Conservation (phyloP, 2,888 invertebrate genomes). For the Eurytoma californica region DNA sequence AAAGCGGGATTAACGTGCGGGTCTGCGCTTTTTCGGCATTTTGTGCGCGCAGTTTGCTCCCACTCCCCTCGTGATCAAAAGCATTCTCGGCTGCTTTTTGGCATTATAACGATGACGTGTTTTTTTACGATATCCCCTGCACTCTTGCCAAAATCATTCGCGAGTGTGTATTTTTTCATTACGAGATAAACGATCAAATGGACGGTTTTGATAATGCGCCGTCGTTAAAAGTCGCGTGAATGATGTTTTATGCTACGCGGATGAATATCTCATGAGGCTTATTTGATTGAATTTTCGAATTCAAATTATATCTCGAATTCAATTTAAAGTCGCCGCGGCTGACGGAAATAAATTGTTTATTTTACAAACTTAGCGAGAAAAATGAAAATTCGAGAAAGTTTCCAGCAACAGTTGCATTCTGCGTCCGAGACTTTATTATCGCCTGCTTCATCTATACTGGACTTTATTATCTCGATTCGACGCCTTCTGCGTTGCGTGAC, state of each 20-base stretch:
- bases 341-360: constrained; percentile 32
- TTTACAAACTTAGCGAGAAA: constrained; percentile 18
- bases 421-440: constrained; percentile 42
- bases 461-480: constrained; percentile 51
- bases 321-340: not conserved
- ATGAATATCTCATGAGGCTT: not conserved
- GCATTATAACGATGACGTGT: not conserved
- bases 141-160: constrained; percentile 5
- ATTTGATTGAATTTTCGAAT: constrained; percentile 17
- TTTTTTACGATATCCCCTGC: not conserved
- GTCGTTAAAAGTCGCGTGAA: constrained; percentile 5
- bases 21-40: not conserved
- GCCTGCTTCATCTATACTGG: constrained; percentile 40
- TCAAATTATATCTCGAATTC: not conserved
- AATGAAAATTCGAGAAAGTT: constrained; percentile 23
- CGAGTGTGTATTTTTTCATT: not conserved
- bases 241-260: not conserved
- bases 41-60: not conserved
- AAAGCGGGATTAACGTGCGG: constrained; percentile 1
- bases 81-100: constrained; percentile 5
- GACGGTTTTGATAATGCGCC: constrained; percentile 1
- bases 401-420: constrained; percentile 23
- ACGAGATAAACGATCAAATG: not conserved
- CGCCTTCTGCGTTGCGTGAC: constrained; percentile 42
- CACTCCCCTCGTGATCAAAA: constrained; percentile 1